Evolutionary conservation across 2,797 vertebrate genomes (phyloP).

Genomic region (Sebastes taczanowskii): DNA sequence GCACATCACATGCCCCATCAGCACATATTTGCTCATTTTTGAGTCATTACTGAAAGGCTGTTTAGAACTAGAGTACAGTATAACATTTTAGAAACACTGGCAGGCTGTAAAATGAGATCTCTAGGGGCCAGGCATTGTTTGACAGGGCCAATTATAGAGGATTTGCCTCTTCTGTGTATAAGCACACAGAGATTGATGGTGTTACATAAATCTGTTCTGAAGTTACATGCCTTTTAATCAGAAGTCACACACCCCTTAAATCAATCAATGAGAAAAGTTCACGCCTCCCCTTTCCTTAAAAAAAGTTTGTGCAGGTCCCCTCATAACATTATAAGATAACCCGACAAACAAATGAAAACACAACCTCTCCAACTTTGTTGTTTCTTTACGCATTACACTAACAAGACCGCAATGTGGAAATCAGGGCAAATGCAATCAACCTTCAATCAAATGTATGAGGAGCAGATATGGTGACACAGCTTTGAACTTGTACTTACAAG

Average conservation of each 20-base stretch:
- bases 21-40: not conserved
- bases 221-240: slow-evolving; percentile 28
- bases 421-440: slow-evolving; percentile 7
- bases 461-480: slow-evolving; percentile 22
- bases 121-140: slow-evolving; percentile 29
- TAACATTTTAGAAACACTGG: slow-evolving; percentile 9
- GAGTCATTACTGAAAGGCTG: not conserved
- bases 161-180: slow-evolving; percentile 38
- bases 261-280: slow-evolving; percentile 36
- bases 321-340: not conserved
- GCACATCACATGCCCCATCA: not conserved
- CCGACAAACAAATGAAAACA: not conserved
- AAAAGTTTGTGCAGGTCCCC: slow-evolving; percentile 12
- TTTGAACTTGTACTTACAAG: slow-evolving; percentile 56
- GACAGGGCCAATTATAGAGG: slow-evolving; percentile 59
- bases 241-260: slow-evolving; percentile 22
- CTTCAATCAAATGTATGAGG: slow-evolving; percentile 33
- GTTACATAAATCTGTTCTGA: slow-evolving; percentile 28
- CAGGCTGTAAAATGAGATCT: slow-evolving; percentile 48
- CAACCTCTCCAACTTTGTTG: not conserved
- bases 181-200: slow-evolving; percentile 38
- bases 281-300: not conserved
- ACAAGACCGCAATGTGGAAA: slow-evolving; percentile 23
- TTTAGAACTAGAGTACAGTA: not conserved
- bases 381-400: not conserved